phyloP scores from a whole-genome alignment of 2,888 invertebrate species.

The Cotesia congregata region DNA sequence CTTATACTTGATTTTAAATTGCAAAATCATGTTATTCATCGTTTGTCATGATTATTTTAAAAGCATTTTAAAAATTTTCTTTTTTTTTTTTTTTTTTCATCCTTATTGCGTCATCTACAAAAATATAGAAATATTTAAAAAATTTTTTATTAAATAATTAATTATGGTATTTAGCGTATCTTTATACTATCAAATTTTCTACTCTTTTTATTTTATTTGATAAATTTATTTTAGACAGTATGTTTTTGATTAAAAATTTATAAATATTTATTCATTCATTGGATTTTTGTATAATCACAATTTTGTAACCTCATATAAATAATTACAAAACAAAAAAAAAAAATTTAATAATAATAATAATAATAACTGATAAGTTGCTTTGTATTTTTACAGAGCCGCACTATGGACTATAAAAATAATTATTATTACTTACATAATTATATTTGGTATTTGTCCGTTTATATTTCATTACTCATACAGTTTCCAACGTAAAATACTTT shows the following conservation, averaged over 20 bases:
- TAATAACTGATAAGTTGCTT: constrained; percentile 11
- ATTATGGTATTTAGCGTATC: neutral
- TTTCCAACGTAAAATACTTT: constrained; percentile 79
- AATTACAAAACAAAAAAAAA: neutral
- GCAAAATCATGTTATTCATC: constrained; percentile 2
- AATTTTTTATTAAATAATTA: neutral
- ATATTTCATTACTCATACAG: constrained; percentile 81
- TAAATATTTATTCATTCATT: neutral
- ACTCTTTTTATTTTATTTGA: neutral
- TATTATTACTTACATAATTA: constrained; percentile 72
- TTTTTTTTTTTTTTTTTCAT: neutral
- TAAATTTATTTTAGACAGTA: neutral
- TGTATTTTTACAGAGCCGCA: constrained; percentile 69
- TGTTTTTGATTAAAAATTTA: neutral
- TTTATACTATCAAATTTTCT: too few relatives aligned
- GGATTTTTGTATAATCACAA: neutral
- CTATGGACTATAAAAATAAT: constrained; percentile 70
- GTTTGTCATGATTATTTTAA: constrained; percentile 11
- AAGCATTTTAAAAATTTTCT: neutral
- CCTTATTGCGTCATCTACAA: neutral
- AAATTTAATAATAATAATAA: neutral
- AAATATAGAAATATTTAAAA: neutral
- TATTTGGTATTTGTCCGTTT: constrained; percentile 80
- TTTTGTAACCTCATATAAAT: neutral
- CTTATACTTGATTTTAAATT: constrained; percentile 35